Evolutionary conservation across 2,888 invertebrate genomes (phyloP).

Genomic region (Scaeva pyrastri): DNA sequence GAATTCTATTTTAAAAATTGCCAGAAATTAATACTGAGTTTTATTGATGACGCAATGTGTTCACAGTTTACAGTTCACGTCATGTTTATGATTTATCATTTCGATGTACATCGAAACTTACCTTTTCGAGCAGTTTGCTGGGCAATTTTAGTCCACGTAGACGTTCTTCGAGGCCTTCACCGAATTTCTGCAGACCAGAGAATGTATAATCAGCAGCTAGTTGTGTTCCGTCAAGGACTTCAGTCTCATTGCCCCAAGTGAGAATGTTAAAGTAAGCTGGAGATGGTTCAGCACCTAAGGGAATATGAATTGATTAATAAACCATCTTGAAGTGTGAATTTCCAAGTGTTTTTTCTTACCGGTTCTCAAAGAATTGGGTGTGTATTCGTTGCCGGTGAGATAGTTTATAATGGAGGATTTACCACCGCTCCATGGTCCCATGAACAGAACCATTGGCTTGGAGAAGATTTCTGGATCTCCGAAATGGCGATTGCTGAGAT

Average conservation of each 20-base stretch:
- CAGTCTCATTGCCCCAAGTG: conserved; percentile 93
- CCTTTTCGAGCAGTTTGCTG: conserved; percentile 94
- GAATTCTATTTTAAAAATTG: conserved; percentile 39
- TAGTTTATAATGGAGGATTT: conserved; percentile 98
- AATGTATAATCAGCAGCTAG: conserved; percentile 98
- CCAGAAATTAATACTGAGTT: conserved; percentile 41
- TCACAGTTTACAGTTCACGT: not conserved
- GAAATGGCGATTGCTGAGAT: conserved; percentile 95
- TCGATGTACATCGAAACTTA: conserved; percentile 81
- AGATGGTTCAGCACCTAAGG: conserved; percentile 94
- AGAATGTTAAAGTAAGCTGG: conserved; percentile 96
- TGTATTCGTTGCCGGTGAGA: conserved; percentile 93
- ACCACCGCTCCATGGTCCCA: conserved; percentile 98
- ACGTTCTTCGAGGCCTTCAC: conserved; percentile 95
- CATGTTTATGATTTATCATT: conserved; percentile 1
- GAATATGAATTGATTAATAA: not conserved
- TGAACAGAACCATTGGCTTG: conserved; percentile 95
- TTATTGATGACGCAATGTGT: conserved; percentile 38
- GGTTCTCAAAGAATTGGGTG: conserved; percentile 92
- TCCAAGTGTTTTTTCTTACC: conserved; percentile 85
- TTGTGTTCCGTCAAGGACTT: conserved; percentile 95
- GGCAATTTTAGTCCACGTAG: conserved; percentile 92
- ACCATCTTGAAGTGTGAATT: not conserved
- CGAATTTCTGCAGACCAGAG: conserved; percentile 96
- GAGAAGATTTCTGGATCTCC: conserved; percentile 98